Evolutionary conservation across 2,888 invertebrate genomes (phyloP).

Genomic region (Anthophora plumipes): DNA sequence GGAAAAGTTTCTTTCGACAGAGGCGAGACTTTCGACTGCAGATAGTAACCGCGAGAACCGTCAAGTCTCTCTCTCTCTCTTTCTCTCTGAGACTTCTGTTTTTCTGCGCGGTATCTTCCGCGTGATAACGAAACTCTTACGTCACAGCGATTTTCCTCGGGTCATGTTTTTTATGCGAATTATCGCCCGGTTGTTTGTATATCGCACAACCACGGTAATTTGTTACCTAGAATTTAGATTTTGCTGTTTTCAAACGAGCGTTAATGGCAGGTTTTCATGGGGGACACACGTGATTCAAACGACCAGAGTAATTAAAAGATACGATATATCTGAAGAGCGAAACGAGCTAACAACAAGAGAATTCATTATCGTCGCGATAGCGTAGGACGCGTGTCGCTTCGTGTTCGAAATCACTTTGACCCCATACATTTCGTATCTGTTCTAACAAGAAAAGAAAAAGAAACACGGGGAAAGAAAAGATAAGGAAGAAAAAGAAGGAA

Average conservation of each 20-base stretch:
- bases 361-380: constrained; percentile 70
- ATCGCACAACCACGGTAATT: constrained; percentile 21
- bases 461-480: not conserved
- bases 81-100: not conserved
- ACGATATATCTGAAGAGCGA: constrained; percentile 70
- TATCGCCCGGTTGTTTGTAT: constrained; percentile 41
- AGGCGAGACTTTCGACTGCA: constrained; percentile 6
- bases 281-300: too few species aligned
- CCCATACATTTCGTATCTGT: constrained; percentile 15
- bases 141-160: constrained; percentile 37
- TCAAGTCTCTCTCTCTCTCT: not conserved
- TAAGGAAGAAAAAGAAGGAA: not conserved
- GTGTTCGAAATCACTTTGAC: constrained; percentile 4
- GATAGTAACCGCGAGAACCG: constrained; percentile 8
- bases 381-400: not conserved
- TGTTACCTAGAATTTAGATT: constrained; percentile 6
- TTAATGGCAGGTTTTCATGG: not conserved
- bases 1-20: not conserved
- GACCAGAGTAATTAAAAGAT: constrained; percentile 59
- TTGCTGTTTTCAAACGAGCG: not conserved
- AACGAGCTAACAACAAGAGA: constrained; percentile 52
- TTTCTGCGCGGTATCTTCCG: constrained; percentile 24
- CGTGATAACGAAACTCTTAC: constrained; percentile 48
- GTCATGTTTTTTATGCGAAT: constrained; percentile 41
- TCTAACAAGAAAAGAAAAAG: too few species aligned